phyloP scores from a whole-genome alignment of 2,888 invertebrate genomes.

The Thyatira batis region DNA sequence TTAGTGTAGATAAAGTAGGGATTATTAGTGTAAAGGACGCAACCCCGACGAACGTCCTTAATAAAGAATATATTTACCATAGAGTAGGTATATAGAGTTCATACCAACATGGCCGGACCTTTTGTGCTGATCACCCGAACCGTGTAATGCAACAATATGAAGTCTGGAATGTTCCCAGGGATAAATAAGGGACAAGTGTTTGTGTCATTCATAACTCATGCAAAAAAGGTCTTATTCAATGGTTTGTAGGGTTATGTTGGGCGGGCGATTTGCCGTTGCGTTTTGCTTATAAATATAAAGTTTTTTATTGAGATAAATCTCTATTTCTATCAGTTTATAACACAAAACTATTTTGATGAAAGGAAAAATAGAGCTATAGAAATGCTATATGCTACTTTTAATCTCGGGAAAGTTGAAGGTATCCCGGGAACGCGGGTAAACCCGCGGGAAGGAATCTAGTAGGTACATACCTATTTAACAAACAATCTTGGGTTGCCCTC shows the following conservation, averaged over 20 bases:
- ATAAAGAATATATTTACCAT: background rate
- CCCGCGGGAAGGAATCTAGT: too few species aligned
- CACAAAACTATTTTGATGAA: too few species aligned
- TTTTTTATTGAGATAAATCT: too few species aligned
- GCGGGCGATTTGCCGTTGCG: background rate
- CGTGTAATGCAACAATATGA: background rate
- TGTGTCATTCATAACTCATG: conserved; percentile 8
- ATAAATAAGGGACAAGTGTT: conserved; percentile 5
- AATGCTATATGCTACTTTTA: too few species aligned
- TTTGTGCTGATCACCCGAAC: background rate
- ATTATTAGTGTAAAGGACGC: too few species aligned
- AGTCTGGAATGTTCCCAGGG: conserved; percentile 1
- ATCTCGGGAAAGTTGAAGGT: too few species aligned
- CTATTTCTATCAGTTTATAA: too few species aligned
- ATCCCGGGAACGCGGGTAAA: too few species aligned
- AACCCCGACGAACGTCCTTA: background rate
- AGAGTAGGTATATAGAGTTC: background rate
- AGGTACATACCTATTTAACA: too few species aligned
- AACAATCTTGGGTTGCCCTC: too few species aligned
- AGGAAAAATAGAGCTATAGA: too few species aligned
- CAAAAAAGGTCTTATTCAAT: conserved; percentile 5
- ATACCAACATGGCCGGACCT: background rate
- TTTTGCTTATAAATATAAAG: background rate
- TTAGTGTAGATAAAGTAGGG: too few species aligned
- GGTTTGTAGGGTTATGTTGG: background rate